Evolutionary conservation across 2,888 invertebrate species (phyloP), one percentile per base, ranked within the genome.

Genomic region (Spodoptera picta): DNA sequence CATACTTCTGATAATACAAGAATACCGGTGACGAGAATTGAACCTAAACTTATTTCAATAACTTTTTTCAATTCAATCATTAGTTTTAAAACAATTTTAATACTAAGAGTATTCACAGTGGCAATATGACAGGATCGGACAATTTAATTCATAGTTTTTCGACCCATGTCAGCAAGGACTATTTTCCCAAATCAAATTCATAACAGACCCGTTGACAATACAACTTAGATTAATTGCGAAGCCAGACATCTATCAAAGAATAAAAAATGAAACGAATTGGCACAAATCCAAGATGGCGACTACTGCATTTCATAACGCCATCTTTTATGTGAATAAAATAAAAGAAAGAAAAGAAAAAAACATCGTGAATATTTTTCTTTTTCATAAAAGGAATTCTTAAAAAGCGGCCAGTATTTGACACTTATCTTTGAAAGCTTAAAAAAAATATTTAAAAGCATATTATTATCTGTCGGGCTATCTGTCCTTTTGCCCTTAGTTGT

Each of bases 251-350:
- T 27, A 57, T 63, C 27, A 53, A 63, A 44, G 53, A 53, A 50
- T 63, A 54, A 58, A 41, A 58, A 65, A 61, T n/a, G 36, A 47
- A 11, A 46, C 48, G 44, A 14, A 44, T 42, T 69, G 68, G 68
- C 68, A 23, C n/a, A 19, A 44, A 1, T 50, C 68, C 68, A 69
- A 64, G 14, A 27, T 44, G 46, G 9, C 50, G 44, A 47, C 57
- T 23, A 69, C 53, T 69, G 68, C 69, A 69, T 69, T 69, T 68
- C 53, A 48, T 51, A 19, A n/a, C 6, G 46, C 10, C 47, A 31
- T 68, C 44, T 36, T 54, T 68, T 67, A 36, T 36, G 7, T 36
- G 36, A 36, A 19, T 19, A 19, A 19, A 36, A 36, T 68, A 19
- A 36, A 9, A 14, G 50, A 50, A 55, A 60, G 41, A 55, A 54